Conservation (phyloP, 2,888 invertebrate species). For the Lycia hirtaria region DNA sequence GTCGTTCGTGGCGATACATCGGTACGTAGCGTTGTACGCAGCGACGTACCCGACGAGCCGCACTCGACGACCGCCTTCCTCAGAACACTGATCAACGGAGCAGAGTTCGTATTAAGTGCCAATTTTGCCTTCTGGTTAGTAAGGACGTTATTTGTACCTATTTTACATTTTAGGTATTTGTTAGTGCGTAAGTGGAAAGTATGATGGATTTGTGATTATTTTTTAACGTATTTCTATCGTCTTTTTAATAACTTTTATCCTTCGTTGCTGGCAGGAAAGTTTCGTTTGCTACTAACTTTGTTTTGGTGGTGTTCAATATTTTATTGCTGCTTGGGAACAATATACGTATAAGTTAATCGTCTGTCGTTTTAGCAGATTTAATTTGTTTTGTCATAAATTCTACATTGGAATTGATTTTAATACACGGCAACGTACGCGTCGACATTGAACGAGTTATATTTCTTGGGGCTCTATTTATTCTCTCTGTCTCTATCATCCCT, state of each 20-base stretch:
- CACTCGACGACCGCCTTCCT: constrained; percentile 50
- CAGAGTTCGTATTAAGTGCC: constrained; percentile 82
- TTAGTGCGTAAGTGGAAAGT: constrained; percentile 80
- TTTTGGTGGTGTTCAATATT: constrained; percentile 48
- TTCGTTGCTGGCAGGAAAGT: constrained; percentile 62
- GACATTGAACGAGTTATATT: background rate
- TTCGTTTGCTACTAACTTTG: constrained; percentile 51
- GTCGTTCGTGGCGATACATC: background rate
- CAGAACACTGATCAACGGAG: constrained; percentile 64
- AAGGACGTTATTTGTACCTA: constrained; percentile 84
- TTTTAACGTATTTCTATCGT: constrained; percentile 38
- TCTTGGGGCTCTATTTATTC: background rate
- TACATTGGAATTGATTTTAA: constrained; percentile 41
- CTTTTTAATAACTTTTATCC: constrained; percentile 42
- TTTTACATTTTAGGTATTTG: constrained; percentile 80
- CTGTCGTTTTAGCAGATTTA: constrained; percentile 19
- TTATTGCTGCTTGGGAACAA: constrained; percentile 84
- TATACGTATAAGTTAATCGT: constrained; percentile 74
- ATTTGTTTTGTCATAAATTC: constrained; percentile 29
- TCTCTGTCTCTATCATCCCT: background rate
- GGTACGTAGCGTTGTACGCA: background rate
- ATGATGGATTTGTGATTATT: constrained; percentile 70
- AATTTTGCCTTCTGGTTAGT: constrained; percentile 86
- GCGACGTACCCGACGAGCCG: constrained; percentile 2
- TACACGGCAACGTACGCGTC: background rate